Conservation (phyloP, 2,113 vertebrate genomes). For the Peromyscus leucopus region DNA sequence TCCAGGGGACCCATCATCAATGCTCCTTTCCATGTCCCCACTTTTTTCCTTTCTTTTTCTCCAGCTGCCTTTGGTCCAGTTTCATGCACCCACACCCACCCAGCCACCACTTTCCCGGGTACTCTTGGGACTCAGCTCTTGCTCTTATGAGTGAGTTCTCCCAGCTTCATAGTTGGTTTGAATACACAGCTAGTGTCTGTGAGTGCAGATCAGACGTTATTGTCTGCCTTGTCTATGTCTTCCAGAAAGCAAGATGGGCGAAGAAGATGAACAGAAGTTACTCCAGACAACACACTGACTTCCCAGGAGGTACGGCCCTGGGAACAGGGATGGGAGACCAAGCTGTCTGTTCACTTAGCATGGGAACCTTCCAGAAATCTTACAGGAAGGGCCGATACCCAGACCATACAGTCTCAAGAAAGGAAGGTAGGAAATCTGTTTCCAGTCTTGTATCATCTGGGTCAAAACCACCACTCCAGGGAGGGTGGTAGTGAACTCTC, state of each 20-base stretch:
- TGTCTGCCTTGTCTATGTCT: background rate
- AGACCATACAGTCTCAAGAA: background rate
- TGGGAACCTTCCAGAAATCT: background rate
- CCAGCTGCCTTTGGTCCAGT: background rate
- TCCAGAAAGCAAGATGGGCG: background rate
- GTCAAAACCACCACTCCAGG: background rate
- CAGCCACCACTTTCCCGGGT: background rate
- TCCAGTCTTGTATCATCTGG: background rate
- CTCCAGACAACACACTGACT: fast-evolving
- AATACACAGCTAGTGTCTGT: background rate
- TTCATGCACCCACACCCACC: background rate
- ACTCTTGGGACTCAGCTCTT: background rate
- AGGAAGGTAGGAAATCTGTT: background rate
- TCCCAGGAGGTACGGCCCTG: fast-evolving
- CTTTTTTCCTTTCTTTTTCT: background rate
- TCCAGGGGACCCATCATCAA: background rate
- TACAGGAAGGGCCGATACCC: background rate
- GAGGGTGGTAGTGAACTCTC: background rate
- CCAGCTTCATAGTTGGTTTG: background rate
- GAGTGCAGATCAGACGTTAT: background rate
- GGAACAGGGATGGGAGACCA: background rate
- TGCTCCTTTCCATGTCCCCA: background rate
- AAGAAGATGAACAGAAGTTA: background rate
- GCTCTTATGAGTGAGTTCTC: background rate
- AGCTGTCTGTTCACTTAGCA: background rate